Evolutionary conservation across 2,888 invertebrate species (phyloP).

Genomic region (Metallyticus violacea): DNA sequence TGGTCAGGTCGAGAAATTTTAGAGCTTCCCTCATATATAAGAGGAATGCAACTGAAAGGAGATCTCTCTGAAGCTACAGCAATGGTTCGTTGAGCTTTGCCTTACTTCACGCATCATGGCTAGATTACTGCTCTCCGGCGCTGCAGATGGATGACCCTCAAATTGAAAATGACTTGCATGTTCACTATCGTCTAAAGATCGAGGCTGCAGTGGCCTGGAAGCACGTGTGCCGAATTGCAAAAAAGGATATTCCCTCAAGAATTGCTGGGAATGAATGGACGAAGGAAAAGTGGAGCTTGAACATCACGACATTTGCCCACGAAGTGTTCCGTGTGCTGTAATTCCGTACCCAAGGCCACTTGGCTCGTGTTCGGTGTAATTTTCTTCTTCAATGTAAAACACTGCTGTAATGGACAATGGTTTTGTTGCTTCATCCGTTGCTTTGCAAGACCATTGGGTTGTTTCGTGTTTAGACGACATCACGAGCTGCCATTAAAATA

Average conservation of each 20-base stretch:
- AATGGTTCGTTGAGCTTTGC: neutral
- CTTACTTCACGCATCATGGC: neutral
- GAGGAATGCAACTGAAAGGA: too few species aligned
- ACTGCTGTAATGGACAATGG: neutral
- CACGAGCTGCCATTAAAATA: neutral
- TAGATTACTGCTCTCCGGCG: neutral
- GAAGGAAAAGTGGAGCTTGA: neutral
- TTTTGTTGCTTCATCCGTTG: too few species aligned
- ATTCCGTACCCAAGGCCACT: neutral
- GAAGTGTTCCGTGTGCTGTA: too few species aligned
- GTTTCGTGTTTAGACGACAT: neutral
- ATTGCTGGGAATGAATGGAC: neutral
- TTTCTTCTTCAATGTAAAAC: neutral
- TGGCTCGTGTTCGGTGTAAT: neutral
- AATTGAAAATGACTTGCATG: neutral
- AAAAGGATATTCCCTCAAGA: neutral
- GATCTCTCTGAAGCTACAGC: neutral
- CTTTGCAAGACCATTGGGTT: too few species aligned
- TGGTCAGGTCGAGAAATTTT: too few species aligned
- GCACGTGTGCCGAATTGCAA: neutral
- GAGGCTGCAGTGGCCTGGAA: neutral
- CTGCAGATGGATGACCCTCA: neutral
- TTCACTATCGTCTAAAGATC: too few species aligned
- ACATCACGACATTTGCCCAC: neutral
- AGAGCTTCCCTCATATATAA: too few species aligned